Conservation (phyloP, 2,888 invertebrate species). For the Orchestes rusci region DNA sequence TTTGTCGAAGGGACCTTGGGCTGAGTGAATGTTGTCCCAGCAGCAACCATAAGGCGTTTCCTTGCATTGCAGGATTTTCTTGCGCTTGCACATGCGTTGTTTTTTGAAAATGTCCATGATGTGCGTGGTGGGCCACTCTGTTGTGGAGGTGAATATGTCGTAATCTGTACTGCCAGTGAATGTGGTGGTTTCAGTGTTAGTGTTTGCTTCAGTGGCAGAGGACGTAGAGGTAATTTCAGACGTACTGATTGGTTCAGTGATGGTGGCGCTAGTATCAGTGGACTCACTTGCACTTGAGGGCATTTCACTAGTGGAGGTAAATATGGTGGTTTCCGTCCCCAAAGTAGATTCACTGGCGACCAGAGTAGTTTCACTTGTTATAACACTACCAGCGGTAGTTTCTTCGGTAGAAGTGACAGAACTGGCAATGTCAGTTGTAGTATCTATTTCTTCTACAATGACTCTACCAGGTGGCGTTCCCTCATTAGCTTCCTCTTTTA, state of each 20-base stretch:
- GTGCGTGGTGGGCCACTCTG: slow-evolving; percentile 48
- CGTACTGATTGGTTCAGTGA: neutral
- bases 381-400: slow-evolving; percentile 24
- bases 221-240: slow-evolving; percentile 6
- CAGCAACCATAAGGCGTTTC: slow-evolving; percentile 75
- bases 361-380: too few relatives aligned
- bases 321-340: too few relatives aligned
- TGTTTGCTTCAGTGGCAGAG: neutral
- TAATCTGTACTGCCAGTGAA: neutral
- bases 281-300: slow-evolving; percentile 1
- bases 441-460: too few relatives aligned
- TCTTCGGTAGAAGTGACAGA: neutral
- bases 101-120: slow-evolving; percentile 50
- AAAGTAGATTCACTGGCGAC: too few relatives aligned
- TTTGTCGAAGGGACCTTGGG: slow-evolving; percentile 75
- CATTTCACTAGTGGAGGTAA: too few relatives aligned
- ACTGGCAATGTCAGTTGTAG: slow-evolving; percentile 7
- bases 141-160: neutral
- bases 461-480: too few relatives aligned
- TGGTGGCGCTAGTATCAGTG: neutral
- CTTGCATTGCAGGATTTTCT: slow-evolving; percentile 54
- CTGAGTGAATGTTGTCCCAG: slow-evolving; percentile 67
- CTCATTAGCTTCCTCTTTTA: too few relatives aligned
- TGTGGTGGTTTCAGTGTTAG: slow-evolving; percentile 5
- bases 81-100: slow-evolving; percentile 52